Evolutionary conservation across 2,888 invertebrate genomes (phyloP).

Genomic region (Nipponacmea schrenckii): DNA sequence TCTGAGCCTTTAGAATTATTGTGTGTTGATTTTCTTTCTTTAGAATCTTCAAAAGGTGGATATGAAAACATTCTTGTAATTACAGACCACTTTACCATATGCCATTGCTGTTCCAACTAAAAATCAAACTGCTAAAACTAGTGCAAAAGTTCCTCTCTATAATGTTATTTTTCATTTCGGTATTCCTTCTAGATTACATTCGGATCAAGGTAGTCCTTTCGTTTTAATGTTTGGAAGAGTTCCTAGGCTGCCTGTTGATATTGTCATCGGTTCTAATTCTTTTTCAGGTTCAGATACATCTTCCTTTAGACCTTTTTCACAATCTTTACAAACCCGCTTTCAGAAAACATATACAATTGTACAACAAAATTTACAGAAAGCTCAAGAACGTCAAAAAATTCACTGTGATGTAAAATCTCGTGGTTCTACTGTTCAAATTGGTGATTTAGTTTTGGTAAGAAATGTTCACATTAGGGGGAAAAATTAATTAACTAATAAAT

Average conservation of each 20-base stretch:
- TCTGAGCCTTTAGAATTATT: slow-evolving; percentile 24
- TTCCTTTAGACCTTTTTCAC: not conserved
- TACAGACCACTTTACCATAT: slow-evolving; percentile 25
- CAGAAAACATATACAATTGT: slow-evolving; percentile 10
- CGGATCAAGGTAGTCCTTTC: slow-evolving; percentile 20
- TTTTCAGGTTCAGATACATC: not conserved
- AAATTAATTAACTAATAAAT: not conserved
- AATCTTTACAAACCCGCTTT: not conserved
- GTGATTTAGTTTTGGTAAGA: slow-evolving; percentile 14
- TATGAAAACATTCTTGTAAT: slow-evolving; percentile 20
- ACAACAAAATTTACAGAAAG: not conserved
- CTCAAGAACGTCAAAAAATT: slow-evolving; percentile 13
- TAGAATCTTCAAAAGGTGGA: slow-evolving; percentile 22
- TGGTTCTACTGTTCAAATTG: slow-evolving; percentile 10
- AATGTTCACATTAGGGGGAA: not conserved
- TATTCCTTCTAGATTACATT: slow-evolving; percentile 19
- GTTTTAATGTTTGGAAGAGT: slow-evolving; percentile 30
- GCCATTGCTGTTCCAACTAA: slow-evolving; percentile 21
- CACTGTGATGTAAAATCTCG: slow-evolving; percentile 15
- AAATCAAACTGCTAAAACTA: slow-evolving; percentile 25
- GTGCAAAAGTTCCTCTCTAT: slow-evolving; percentile 17
- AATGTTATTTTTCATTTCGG: slow-evolving; percentile 24
- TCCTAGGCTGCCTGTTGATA: slow-evolving; percentile 29
- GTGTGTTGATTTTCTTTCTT: slow-evolving; percentile 13
- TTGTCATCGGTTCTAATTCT: slow-evolving; percentile 17